Evolutionary conservation across 2,888 invertebrate genomes (phyloP).

Genomic region (Sinodicranocentrus sp.): DNA sequence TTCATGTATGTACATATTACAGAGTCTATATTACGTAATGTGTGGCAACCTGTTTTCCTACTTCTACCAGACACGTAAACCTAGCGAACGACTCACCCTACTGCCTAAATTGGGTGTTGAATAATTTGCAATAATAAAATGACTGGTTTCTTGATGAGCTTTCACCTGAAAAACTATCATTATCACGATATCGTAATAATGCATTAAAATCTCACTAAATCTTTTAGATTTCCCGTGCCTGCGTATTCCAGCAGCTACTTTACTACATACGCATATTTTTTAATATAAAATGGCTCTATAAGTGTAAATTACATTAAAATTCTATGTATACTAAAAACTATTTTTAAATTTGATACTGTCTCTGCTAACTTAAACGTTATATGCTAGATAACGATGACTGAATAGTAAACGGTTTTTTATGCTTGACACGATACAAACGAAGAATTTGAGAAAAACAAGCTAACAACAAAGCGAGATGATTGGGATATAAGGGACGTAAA

Average conservation of each 20-base stretch:
- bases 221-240: slow-evolving; percentile 6
- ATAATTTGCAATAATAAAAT: slow-evolving; percentile 49
- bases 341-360: slow-evolving; percentile 59
- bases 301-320: too few relatives aligned
- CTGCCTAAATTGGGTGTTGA: neutral
- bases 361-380: slow-evolving; percentile 49
- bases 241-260: neutral
- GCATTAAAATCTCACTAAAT: slow-evolving; percentile 52
- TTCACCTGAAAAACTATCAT: neutral
- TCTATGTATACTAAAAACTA: neutral
- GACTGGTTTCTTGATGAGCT: slow-evolving; percentile 29
- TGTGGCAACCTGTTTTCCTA: too few relatives aligned
- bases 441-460: slow-evolving; percentile 51
- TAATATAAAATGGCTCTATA: too few relatives aligned
- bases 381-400: slow-evolving; percentile 34
- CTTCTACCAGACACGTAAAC: too few relatives aligned
- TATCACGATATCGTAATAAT: slow-evolving; percentile 32
- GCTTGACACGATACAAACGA: slow-evolving; percentile 58
- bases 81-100: too few relatives aligned
- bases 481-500: neutral
- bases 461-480: slow-evolving; percentile 39
- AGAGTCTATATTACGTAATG: too few relatives aligned
- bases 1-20: too few relatives aligned
- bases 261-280: too few relatives aligned
- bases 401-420: slow-evolving; percentile 24